phyloP scores from a whole-genome alignment of 1,140 invertebrate genomes.

The Spodoptera frugiperda region DNA sequence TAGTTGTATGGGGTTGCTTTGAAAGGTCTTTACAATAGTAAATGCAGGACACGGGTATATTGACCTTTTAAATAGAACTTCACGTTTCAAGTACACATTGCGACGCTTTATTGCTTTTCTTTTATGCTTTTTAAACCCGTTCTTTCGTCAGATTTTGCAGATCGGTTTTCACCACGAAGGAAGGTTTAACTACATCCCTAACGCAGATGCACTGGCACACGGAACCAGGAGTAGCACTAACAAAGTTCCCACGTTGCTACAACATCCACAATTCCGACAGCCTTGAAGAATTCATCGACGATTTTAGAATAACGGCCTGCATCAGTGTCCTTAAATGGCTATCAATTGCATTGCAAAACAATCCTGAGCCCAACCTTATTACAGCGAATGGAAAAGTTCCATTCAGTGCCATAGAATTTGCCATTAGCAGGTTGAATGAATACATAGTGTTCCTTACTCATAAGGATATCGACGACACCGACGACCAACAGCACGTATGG shows the following conservation, averaged over 20 bases:
- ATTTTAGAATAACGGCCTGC: slow-evolving; percentile 95
- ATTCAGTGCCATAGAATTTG: slow-evolving; percentile 91
- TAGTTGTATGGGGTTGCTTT: no score
- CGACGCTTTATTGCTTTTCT: no score
- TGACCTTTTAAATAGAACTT: no score
- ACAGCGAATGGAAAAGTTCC: slow-evolving; percentile 89
- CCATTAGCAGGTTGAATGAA: slow-evolving; percentile 91
- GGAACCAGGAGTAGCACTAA: slow-evolving; percentile 92
- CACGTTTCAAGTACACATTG: no score
- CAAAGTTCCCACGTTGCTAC: slow-evolving; percentile 95
- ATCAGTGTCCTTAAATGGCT: slow-evolving; percentile 93
- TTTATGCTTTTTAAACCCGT: neutral
- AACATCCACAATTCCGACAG: slow-evolving; percentile 95
- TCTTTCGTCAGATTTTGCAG: slow-evolving; percentile 88
- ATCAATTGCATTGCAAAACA: slow-evolving; percentile 86
- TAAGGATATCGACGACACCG: slow-evolving; percentile 94
- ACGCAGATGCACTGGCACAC: slow-evolving; percentile 96
- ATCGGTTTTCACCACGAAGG: slow-evolving; percentile 96
- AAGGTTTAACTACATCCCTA: slow-evolving; percentile 93
- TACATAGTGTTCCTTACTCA: slow-evolving; percentile 92
- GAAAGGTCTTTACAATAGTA: no score
- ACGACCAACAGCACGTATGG: slow-evolving; percentile 88
- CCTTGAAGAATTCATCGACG: slow-evolving; percentile 94
- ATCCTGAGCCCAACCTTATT: slow-evolving; percentile 87
- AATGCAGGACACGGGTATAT: no score